Evolutionary conservation across 2,113 vertebrate species (phyloP), one percentile per base, ranked within the genome.

Genomic region (Corythornis cristatus): DNA sequence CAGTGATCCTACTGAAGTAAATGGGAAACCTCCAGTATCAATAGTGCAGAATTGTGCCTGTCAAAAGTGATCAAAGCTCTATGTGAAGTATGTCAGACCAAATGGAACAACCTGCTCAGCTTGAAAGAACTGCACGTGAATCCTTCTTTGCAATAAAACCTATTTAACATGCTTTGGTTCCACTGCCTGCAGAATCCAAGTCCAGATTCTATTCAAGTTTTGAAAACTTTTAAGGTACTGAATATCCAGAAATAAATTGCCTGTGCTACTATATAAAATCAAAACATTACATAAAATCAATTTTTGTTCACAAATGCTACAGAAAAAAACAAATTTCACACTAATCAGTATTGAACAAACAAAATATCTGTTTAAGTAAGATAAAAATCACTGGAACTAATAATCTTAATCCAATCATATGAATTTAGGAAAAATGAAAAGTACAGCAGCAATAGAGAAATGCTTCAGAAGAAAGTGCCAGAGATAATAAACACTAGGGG

Each of bases 341-440:
- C 45, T 29, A 56, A 67, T 33, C 25, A 68, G 48, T 86, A 42
- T 21, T 26, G 48, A 93, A 87, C 21, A 71, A 80, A 92, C 37
- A 79, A 60, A 23, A 83, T n/a, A 48, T 15, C 45, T 2, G 1
- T 70, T 76, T 68, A 60, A 78, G 87, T 35, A 37, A 83, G 68
- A 71, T 26, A 74, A 78, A 53, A 73, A 56, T 57, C 66, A 72
- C 74, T 70, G 61, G n/a, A 80, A 89, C 48, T 45, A 65, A 81
- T 31, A 85, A 31, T 45, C 40, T 72, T 93, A 86, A 94, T 88
- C 57, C 71, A 83, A 72, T 93, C 72, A 86, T 16, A 70, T 31
- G 25, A 86, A 85, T 56, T 83, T 50, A 61, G 43, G 62, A 67
- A 82, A 89, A 79, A 81, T 62, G 46, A 86, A 20, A 61, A 51